Base-by-base conservation (phyloP, 64 coral and sea anemone genomes). In the Trachythela sp. region DNA sequence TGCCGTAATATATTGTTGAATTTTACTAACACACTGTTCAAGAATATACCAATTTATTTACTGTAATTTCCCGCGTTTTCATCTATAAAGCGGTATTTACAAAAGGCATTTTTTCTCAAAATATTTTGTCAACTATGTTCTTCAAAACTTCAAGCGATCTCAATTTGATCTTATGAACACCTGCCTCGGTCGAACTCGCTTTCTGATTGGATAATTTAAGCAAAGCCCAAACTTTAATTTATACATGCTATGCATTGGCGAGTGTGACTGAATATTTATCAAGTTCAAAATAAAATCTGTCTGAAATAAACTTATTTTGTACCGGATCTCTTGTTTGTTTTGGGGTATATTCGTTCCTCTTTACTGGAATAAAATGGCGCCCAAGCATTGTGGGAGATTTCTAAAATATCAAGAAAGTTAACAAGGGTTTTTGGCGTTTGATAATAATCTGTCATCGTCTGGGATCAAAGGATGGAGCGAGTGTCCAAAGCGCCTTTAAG, bases 131-230 rank as follows among this genome's bases (percentile, higher is more conserved):
- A 20, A n/a, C 56, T 64, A 2, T 64, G 1, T 64, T 64, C 18
- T 27, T 20, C 24, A 64, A 64, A 27, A 64, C 56, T 64, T 64
- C 49, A 64, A 64, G 20, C 26, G 56, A 64, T 64, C 56, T 20
- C 56, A 64, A 64, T 64, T 64, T 64, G 56, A 64, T 64, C 56
- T 64, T n/a, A 64, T 13, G 75, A 80, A 80, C 75, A 80, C 27
- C 75, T 80, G 75, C 33, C 75, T 39, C 9, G 10, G 2, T 9
- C 75, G 0, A 8, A 80, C 34, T 38, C 34, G 30, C 15, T 80
- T 8, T 80, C 31, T 80, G 31, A 80, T 80, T 80, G 75, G 75
- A 15, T 36, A 9, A 34, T 80, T 80, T 80, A 20, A 80, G 13
- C 75, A 37, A 39, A 14, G 75, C 37, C 15, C 33, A 80, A 80